Evolutionary conservation across 2,888 invertebrate species (phyloP).

Genomic region (Hydraecia micacea): DNA sequence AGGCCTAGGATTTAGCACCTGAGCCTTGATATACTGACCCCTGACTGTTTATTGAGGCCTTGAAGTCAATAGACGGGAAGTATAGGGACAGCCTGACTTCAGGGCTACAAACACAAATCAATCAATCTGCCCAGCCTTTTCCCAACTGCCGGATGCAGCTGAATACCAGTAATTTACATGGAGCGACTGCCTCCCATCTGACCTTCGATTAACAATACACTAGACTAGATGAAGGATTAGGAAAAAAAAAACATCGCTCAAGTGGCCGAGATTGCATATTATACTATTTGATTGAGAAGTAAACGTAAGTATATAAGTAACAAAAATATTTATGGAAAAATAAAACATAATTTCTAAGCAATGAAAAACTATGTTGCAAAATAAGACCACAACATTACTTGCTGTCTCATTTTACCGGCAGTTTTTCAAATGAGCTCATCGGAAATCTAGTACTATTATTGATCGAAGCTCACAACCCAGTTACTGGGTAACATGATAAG

Average conservation of each 20-base stretch:
- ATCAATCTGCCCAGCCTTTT: not conserved
- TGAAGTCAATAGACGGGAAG: not conserved
- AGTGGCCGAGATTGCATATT: not conserved
- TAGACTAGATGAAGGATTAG: not conserved
- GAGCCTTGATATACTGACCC: constrained; percentile 10
- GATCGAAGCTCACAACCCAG: not conserved
- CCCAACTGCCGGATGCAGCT: not conserved
- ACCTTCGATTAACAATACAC: not conserved
- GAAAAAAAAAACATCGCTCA: not conserved
- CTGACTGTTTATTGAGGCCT: constrained; percentile 4
- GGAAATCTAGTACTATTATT: not conserved
- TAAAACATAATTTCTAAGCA: not conserved
- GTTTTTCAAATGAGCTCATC: not conserved
- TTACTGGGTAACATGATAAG: not conserved
- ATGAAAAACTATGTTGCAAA: not conserved
- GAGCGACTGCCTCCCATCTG: not conserved
- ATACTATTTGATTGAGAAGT: no score
- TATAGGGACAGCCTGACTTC: not conserved
- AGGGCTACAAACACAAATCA: not conserved
- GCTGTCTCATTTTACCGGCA: not conserved
- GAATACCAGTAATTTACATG: not conserved
- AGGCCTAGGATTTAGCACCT: constrained; percentile 17
- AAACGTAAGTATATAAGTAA: no score
- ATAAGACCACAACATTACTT: not conserved
- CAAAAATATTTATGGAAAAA: not conserved